A percentile compares a stretch with the other conserved stretches of the same genome.
These are phyloP conservation scores for Globia sparganii DNA, from an alignment of 2,888 invertebrate genomes.

Conservation along the genomic window DNA sequence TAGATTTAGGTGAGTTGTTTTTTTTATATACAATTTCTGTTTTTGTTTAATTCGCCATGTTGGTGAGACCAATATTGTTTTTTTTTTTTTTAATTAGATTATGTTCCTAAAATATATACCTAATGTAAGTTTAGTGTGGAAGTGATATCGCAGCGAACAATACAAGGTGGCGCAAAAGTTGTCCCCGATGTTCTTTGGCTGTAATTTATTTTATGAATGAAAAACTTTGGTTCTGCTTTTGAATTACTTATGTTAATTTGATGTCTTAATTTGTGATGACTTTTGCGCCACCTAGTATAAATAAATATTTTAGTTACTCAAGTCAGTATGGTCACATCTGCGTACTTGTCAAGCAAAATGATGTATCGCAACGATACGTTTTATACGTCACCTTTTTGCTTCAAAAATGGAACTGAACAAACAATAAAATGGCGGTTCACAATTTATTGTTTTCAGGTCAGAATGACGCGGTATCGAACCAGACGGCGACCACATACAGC, in stretches of 20 bases:
- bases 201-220: too few relatives aligned
- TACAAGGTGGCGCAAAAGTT: too few relatives aligned
- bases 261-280: too few relatives aligned
- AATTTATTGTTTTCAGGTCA: slow-evolving; percentile 72
- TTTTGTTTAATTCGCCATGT: background rate
- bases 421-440: slow-evolving; percentile 59
- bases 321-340: slow-evolving; percentile 59
- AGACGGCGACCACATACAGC: slow-evolving; percentile 72
- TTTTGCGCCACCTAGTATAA: background rate
- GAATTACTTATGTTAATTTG: too few relatives aligned
- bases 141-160: too few relatives aligned
- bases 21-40: background rate
- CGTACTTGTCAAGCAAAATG: slow-evolving; percentile 61
- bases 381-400: slow-evolving; percentile 60
- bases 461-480: slow-evolving; percentile 66
- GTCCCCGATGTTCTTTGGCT: too few relatives aligned
- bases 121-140: too few relatives aligned
- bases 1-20: slow-evolving; percentile 21
- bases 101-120: too few relatives aligned
- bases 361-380: slow-evolving; percentile 61
- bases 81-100: background rate
- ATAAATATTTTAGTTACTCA: slow-evolving; percentile 7
- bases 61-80: too few relatives aligned
- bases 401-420: slow-evolving; percentile 60
- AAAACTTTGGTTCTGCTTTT: too few relatives aligned